These are phyloP conservation scores for Gallinago stenura DNA, from an alignment of 2,797 vertebrate genomes.

Conservation along the genomic window DNA sequence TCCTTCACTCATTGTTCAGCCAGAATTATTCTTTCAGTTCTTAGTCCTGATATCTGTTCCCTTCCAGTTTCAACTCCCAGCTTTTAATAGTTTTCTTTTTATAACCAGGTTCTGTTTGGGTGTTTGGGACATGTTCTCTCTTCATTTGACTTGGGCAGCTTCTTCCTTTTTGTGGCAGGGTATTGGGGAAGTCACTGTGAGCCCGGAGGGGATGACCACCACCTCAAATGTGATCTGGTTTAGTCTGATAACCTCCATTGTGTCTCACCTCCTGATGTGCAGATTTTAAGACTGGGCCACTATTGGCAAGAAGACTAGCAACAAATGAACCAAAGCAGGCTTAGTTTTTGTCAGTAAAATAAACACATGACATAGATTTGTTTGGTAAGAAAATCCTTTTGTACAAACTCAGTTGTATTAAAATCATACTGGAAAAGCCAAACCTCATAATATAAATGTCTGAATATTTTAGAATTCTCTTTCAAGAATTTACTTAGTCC, in stretches of 20 bases:
- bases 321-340: neutral
- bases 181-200: neutral
- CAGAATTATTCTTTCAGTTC: neutral
- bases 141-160: neutral
- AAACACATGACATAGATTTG: neutral
- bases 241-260: neutral
- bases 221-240: neutral
- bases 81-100: neutral
- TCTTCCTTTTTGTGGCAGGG: neutral
- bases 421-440: neutral
- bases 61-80: neutral
- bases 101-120: neutral
- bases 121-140: neutral
- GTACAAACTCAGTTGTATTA: neutral
- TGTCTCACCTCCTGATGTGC: neutral
- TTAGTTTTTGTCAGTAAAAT: neutral
- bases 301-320: neutral
- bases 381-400: neutral
- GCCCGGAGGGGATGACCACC: neutral
- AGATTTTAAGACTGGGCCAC: neutral
- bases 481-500: neutral
- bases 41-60: neutral
- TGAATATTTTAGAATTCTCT: neutral
- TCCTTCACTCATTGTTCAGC: neutral
- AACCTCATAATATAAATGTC: neutral